Evolutionary conservation across 1,140 invertebrate species (phyloP), one percentile per base, ranked within the genome.

Genomic region (Drosophila arawakana): DNA sequence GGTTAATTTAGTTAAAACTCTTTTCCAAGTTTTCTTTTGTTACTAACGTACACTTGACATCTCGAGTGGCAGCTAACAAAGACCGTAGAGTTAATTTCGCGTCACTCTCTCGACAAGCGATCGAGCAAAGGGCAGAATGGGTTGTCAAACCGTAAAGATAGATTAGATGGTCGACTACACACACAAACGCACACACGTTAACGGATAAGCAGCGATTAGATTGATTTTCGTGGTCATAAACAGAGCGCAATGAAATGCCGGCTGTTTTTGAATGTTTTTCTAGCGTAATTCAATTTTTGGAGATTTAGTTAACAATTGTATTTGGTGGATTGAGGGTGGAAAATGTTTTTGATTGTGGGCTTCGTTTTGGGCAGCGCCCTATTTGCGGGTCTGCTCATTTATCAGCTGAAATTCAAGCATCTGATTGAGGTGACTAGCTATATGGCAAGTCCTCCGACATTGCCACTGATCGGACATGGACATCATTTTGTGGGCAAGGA

Each of bases 381-480:
- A 0, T 76, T 83, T 25, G 63, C 44, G 49, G 82, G 55, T 10
- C 55, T 78, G n/a, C 59, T 91, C 7, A 13, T 88, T 54, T 91
- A 91, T 44, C 77, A 82, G 60, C 44, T 82, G 7, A 91, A 91
- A 60, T 91, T 59, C 34, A 91, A 91, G 61, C 81, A 73, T 13
- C 30, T 86, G 5, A 91, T 91, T 6, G 73, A 90, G 8, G 62
- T 88, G 9, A 91, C 76, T 0, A 69, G 82, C 11, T 74, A 91
- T 18, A 76, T 92, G 65, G 80, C 81, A 11, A 80, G 81, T 21
- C 76, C 86, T 2, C 91, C 91, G 0, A 15, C 39, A 0, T 30
- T 89, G 58, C 91, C 91, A 0, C 43, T 92, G 21, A 43, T 92
- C 2, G 91, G 91, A 0, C 91, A 92, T 80, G 91, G 60, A 2